phyloP scores from a whole-genome alignment of 2,113 vertebrate genomes.

The Tautogolabrus adspersus region DNA sequence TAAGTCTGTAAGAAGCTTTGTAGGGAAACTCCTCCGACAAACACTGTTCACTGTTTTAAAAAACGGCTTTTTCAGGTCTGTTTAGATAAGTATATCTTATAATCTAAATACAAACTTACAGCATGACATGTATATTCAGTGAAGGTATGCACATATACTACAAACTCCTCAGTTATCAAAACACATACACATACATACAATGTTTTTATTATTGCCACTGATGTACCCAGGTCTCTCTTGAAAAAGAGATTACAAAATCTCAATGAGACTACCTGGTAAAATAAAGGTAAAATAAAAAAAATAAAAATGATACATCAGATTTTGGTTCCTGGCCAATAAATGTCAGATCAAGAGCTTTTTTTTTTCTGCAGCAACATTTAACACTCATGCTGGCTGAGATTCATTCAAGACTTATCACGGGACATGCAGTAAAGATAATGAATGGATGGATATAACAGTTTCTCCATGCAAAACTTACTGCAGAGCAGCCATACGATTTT shows the following conservation, averaged over 20 bases:
- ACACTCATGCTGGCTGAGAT: not conserved
- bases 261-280: too few species aligned
- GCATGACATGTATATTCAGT: not conserved
- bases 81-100: not conserved
- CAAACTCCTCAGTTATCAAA: not conserved
- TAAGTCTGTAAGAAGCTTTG: conserved; percentile 23
- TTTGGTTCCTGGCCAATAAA: not conserved
- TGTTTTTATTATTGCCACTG: too few species aligned
- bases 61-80: not conserved
- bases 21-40: not conserved
- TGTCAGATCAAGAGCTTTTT: not conserved
- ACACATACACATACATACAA: too few species aligned
- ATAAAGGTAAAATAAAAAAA: too few species aligned
- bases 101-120: not conserved
- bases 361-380: not conserved
- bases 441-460: not conserved
- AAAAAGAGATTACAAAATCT: too few species aligned
- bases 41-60: not conserved
- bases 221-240: too few species aligned
- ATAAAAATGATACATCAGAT: not conserved
- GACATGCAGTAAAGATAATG: too few species aligned
- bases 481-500: conserved; percentile 21
- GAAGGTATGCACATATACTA: not conserved
- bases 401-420: not conserved
- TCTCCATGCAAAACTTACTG: not conserved